phyloP scores from a whole-genome alignment of 2,888 invertebrate genomes.

The Orthosia gracilis region DNA sequence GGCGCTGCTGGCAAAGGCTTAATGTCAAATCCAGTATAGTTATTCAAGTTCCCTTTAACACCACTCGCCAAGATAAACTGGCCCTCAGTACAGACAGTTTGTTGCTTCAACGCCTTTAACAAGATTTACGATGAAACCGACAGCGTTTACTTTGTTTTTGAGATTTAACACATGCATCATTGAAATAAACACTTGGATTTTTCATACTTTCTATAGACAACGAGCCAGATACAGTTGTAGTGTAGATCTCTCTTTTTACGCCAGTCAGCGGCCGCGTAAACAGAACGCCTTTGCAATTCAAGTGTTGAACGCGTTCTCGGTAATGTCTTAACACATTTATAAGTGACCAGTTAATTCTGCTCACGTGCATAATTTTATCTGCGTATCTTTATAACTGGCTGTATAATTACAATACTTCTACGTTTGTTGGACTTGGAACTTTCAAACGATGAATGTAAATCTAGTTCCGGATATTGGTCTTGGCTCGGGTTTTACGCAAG shows the following conservation, averaged over 20 bases:
- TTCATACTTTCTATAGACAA: slow-evolving; percentile 57
- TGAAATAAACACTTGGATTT: slow-evolving; percentile 36
- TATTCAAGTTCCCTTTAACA: slow-evolving; percentile 19
- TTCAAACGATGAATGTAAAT: slow-evolving; percentile 39
- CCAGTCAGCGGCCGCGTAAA: slow-evolving; percentile 49
- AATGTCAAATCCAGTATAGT: slow-evolving; percentile 22
- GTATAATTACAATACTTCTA: slow-evolving; percentile 23
- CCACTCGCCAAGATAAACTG: slow-evolving; percentile 9
- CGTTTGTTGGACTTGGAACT: slow-evolving; percentile 30
- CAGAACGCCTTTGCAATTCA: slow-evolving; percentile 52
- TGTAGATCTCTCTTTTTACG: slow-evolving; percentile 62
- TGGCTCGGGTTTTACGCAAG: not conserved
- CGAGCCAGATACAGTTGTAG: slow-evolving; percentile 25
- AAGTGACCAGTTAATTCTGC: slow-evolving; percentile 36
- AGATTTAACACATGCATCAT: slow-evolving; percentile 37
- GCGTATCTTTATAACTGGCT: slow-evolving; percentile 13
- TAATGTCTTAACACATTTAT: slow-evolving; percentile 50
- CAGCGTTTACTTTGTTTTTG: slow-evolving; percentile 38
- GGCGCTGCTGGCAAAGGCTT: slow-evolving; percentile 29
- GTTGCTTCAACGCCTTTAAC: slow-evolving; percentile 20
- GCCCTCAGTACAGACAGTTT: slow-evolving; percentile 30
- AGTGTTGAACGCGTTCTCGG: slow-evolving; percentile 27
- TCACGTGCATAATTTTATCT: slow-evolving; percentile 42
- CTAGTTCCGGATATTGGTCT: slow-evolving; percentile 26
- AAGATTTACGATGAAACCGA: slow-evolving; percentile 45